Base-by-base conservation (phyloP, 2,797 vertebrate genomes). In the Merluccius polli region DNA sequence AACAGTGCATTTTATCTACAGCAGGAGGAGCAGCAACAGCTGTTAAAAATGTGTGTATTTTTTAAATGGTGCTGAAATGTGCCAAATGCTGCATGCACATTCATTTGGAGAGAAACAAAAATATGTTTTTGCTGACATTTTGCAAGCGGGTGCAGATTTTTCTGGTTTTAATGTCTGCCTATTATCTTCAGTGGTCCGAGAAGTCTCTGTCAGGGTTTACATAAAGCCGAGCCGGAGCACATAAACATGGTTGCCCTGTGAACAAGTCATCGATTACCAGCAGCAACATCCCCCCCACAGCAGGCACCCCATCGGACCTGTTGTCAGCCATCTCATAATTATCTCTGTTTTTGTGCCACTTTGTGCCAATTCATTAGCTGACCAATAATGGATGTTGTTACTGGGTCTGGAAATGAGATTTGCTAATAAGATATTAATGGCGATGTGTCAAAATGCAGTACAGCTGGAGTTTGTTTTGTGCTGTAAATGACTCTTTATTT, bases 341-440 rank as follows among this genome's bases (percentile, higher is more conserved):
- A 29, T 65, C 52, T 63, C 52, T 21, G n/a, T 63, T 63, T 27
- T 63, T 3, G 9, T 59, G 59, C 24, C 11, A 65, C 59, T 65
- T 65, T 65, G 59, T 65, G 59, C 59, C 59, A 65, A 27, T 27
- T 65, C 59, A 65, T 65, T 16, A 65, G 24, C 59, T 65, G 24
- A 65, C 59, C 59, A 65, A 65, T 65, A 65, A 65, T 24, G 59
- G 59, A 59, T 59, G 52, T 24, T 59, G 59, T 27, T 27, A 65
- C 59, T 13, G 24, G n/a, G 59, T 27, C 59, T 27, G 59, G 59
- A 65, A 65, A 27, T 27, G n/a, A 24, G n/a, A 63, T 63, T 63
- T 63, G 52, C 21, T 63, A 63, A 27, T 82, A 30, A 65, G n/a
- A 29, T 65, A 65, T 65, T 65, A 11, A 65, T 24, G 52, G 52